Conservation (phyloP, 2,797 vertebrate genomes). For the Numenius phaeopus region DNA sequence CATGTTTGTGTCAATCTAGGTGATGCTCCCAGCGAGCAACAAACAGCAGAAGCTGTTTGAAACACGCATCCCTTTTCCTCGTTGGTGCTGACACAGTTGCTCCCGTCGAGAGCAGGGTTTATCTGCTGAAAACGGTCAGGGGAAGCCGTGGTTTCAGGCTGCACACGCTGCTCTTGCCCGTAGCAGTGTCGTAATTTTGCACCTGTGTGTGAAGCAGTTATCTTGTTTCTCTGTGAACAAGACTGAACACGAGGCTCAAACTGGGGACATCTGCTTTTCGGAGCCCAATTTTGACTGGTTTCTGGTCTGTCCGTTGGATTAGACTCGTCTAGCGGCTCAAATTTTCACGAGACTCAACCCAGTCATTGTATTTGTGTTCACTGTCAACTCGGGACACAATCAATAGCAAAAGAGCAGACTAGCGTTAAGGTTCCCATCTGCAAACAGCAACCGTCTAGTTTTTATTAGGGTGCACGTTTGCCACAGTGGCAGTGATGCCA, state of each 20-base stretch:
- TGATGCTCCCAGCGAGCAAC: conserved; percentile 30
- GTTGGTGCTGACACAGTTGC: conserved; percentile 70
- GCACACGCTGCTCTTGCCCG: not conserved
- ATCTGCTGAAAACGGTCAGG: conserved; percentile 39
- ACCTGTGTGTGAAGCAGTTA: conserved; percentile 75
- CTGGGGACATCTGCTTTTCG: conserved; percentile 70
- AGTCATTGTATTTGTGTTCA: not conserved
- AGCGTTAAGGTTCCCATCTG: not conserved
- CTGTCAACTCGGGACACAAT: not conserved
- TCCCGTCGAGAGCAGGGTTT: conserved; percentile 46
- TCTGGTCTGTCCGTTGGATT: conserved; percentile 3
- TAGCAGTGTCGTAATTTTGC: conserved; percentile 67
- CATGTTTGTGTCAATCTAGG: conserved; percentile 44
- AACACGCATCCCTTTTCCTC: conserved; percentile 30
- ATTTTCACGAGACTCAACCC: not conserved
- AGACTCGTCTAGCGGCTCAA: not conserved
- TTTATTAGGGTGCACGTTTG: not conserved
- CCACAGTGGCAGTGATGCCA: not conserved
- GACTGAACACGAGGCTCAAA: conserved; percentile 43
- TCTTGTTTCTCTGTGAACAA: conserved; percentile 63
- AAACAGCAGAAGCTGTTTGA: conserved; percentile 51
- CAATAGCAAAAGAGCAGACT: not conserved
- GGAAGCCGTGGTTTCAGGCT: conserved; percentile 60
- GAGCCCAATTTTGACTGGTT: conserved; percentile 53
- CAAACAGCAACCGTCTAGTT: not conserved